Evolutionary conservation across 2,797 vertebrate genomes (phyloP).

Genomic region (Hypotaenidia okinawae): DNA sequence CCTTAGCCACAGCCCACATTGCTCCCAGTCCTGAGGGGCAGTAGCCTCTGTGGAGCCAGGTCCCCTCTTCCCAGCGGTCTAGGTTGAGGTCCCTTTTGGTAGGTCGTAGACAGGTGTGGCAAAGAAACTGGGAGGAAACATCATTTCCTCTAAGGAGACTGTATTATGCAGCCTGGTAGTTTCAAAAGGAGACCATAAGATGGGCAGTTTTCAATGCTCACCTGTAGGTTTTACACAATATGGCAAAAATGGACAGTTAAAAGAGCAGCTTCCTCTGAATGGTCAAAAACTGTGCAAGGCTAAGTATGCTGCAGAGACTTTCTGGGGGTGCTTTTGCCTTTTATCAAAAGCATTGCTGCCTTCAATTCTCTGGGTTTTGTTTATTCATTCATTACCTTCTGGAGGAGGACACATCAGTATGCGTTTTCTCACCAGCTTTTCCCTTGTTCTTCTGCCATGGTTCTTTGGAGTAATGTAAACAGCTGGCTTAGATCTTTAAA

Average conservation of each 20-base stretch:
- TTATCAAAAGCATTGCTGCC: neutral
- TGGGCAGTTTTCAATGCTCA: neutral
- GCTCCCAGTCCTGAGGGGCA: neutral
- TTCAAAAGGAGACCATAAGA: neutral
- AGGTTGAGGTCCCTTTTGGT: neutral
- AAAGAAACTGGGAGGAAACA: neutral
- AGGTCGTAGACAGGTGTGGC: neutral
- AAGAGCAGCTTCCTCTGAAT: neutral
- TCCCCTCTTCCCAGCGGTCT: neutral
- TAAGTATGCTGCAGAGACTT: neutral
- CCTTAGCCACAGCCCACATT: fast-evolving
- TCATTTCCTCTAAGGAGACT: neutral
- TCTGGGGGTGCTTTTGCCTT: neutral
- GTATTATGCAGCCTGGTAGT: neutral
- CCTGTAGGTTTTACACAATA: neutral
- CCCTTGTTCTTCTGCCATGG: neutral
- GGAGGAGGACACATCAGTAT: neutral
- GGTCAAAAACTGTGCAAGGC: neutral
- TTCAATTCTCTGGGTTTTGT: neutral
- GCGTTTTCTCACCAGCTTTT: neutral
- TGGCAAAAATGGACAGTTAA: neutral
- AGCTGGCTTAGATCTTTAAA: neutral
- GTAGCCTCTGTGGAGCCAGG: neutral
- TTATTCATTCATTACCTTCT: neutral
- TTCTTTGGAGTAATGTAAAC: neutral